Base-by-base conservation (phyloP, 2,797 vertebrate species). In the Pachyuromys duprasi region DNA sequence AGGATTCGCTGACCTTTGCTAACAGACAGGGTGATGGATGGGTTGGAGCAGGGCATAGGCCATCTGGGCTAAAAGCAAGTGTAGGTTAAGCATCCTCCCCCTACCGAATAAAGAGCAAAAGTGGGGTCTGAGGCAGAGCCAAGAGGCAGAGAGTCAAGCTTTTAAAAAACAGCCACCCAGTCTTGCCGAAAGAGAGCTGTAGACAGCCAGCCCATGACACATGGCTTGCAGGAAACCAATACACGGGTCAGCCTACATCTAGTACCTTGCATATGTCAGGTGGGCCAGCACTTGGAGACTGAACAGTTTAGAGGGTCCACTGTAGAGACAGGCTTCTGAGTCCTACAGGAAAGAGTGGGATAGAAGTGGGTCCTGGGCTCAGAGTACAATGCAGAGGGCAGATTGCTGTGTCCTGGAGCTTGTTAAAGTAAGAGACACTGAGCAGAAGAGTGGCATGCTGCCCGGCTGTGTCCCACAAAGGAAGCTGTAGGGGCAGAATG, bases 21-120 rank as follows among this genome's bases (percentile, higher is more conserved):
- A 98, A 98, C 98, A 98, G 98, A 91, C 93, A 1, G 36, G 89
- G 97, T 98, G 98, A 99, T 98, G 98, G 98, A 98, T 98, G 98
- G 98, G 96, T 82, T 95, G 91, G 95, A 55, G 97, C 95, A 97
- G 95, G 86, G 96, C 95, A 39, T 89, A 95, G 98, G 96, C 97
- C 89, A 93, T 97, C 97, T 96, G 97, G 87, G 55, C 93, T 80
- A 0, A 87, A 18, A 95, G 87, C 89, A 60, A 74, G 95, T 15
- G 6, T 57, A 0, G 82, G 88, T 24, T 96, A 94, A 11, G 45
- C 88, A 88, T 97, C 0, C 94, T 81, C 72, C 67, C 92, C 97
- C 97, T 96, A 57, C 74, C 97, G 96, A 95, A 0, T 94, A 0
- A 69, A 92, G 90, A 91, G 2, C 0, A 63, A 5, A 95, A 74